Base-by-base conservation (phyloP, 2,113 vertebrate species). In the Microcebus tavaratra region DNA sequence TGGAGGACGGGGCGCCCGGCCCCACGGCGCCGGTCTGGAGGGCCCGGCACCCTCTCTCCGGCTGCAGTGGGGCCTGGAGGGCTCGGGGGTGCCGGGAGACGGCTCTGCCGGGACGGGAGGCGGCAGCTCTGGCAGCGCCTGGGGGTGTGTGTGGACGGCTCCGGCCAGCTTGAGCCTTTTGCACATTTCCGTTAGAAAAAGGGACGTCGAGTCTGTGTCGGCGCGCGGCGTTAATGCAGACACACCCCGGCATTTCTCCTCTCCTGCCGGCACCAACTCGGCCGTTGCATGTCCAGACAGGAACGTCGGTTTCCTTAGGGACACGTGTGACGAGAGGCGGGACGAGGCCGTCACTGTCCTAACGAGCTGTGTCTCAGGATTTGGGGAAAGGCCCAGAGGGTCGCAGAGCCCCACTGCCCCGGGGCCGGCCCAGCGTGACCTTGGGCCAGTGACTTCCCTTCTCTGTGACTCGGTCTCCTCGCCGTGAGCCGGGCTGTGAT, bases 401-500 rank as follows among this genome's bases (percentile, higher is more conserved):
- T 63, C 3, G 11, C 12, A 25, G 17, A 39, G 70, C 42, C 70
- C 27, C 6, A 5, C 6, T 3, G 53, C n/a, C 45, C n/a, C 45
- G 8, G 8, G 20, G 53, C 50, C 14, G 6, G 25, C 39, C 17
- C 53, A 48, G 50, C 23, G 0, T 6, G 55, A 27, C 55, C n/a
- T n/a, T 0, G 7, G 27, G 50, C 61, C 67, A 39, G 1, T 31
- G 8, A 31, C 36, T 17, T 39, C 68, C 72, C 27, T 45, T 12
- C 27, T 73, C 83, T 20, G 36, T 23, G 53, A 55, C 61, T 53
- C 13, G 6, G 59, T 39, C 80, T 85, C 34, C 72, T 42, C 50
- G 4, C 67, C 13, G 29, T 7, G 25, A 50, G 3, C 36, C 1
- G 45, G 4, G 57, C 0, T 2, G 0, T 2, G 18, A 15, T 0